Percentiles rank a stretch among this genome's conserved stretches.
Conservation (phyloP, 2,888 invertebrate genomes). For the Amphiduros pacificus region DNA sequence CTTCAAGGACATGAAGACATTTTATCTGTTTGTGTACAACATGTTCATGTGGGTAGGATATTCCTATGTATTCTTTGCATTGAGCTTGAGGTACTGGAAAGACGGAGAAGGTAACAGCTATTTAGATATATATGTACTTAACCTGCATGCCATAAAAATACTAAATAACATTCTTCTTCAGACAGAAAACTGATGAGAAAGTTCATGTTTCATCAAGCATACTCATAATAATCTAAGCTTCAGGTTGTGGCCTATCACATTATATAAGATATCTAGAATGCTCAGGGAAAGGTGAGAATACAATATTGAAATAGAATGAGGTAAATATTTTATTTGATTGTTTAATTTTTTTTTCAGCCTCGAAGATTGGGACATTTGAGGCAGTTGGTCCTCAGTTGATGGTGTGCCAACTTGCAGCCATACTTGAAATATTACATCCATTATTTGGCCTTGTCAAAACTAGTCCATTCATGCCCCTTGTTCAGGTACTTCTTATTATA, state of each 20-base stretch:
- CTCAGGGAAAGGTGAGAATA: too few species aligned
- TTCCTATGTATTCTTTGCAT: slow-evolving; percentile 73
- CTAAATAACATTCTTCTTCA: too few species aligned
- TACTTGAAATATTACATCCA: slow-evolving; percentile 87
- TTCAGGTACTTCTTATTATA: slow-evolving; percentile 68
- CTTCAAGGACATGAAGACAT: slow-evolving; percentile 54
- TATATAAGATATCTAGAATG: too few species aligned
- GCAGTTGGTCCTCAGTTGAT: slow-evolving; percentile 50
- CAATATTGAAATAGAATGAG: not conserved
- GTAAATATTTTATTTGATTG: not conserved
- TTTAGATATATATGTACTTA: too few species aligned
- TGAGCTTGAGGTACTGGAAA: slow-evolving; percentile 74
- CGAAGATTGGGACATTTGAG: slow-evolving; percentile 44
- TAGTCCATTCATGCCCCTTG: slow-evolving; percentile 70
- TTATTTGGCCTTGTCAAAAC: slow-evolving; percentile 86
- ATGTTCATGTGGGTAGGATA: slow-evolving; percentile 72
- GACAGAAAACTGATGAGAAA: too few species aligned
- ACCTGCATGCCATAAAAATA: too few species aligned
- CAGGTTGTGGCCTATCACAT: too few species aligned
- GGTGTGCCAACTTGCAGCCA: slow-evolving; percentile 76
- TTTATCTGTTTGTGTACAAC: slow-evolving; percentile 86
- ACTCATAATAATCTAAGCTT: too few species aligned
- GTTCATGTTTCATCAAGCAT: too few species aligned
- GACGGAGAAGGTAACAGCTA: slow-evolving; percentile 74
- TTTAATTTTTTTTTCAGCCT: slow-evolving; percentile 30